Percentiles rank a stretch among this genome's conserved stretches.
phyloP scores from a whole-genome alignment of 2,113 vertebrate genomes.

The Aspiorhynchus laticeps region DNA sequence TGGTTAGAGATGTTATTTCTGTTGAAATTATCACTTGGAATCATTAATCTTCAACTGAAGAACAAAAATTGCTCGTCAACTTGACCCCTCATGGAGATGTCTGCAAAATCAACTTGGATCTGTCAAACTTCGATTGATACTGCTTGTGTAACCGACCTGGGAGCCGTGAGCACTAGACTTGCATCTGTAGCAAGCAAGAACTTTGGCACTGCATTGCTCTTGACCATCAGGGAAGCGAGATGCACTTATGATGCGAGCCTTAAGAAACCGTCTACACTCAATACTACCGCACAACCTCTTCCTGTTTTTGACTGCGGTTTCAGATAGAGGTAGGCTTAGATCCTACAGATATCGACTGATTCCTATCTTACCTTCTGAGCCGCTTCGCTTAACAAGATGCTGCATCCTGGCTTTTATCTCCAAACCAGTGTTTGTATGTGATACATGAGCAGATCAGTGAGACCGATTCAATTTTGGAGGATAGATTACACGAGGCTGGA shows the following conservation, averaged over 20 bases:
- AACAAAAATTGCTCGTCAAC: constrained; percentile 3
- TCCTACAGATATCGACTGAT: constrained; percentile 33
- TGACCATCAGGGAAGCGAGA: constrained; percentile 71
- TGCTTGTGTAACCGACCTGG: background rate
- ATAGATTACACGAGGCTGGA: constrained; percentile 59
- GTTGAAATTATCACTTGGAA: background rate
- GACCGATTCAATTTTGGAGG: constrained; percentile 21
- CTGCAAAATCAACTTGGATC: constrained; percentile 7
- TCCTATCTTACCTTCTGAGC: constrained; percentile 55
- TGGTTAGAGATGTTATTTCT: background rate
- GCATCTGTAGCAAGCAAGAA: background rate
- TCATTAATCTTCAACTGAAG: background rate
- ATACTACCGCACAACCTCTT: constrained; percentile 34
- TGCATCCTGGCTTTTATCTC: constrained; percentile 63
- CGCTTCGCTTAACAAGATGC: constrained; percentile 64
- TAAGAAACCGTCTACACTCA: constrained; percentile 64
- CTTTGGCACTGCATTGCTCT: constrained; percentile 19
- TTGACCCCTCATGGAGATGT: background rate
- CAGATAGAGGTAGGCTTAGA: constrained; percentile 19
- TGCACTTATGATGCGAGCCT: constrained; percentile 71
- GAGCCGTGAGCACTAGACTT: background rate
- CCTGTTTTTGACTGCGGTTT: constrained; percentile 6
- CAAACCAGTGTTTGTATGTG: constrained; percentile 62
- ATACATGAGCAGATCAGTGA: constrained; percentile 57
- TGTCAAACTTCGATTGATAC: background rate